Evolutionary conservation across 2,888 invertebrate species (phyloP).

Genomic region (Lycia hirtaria): DNA sequence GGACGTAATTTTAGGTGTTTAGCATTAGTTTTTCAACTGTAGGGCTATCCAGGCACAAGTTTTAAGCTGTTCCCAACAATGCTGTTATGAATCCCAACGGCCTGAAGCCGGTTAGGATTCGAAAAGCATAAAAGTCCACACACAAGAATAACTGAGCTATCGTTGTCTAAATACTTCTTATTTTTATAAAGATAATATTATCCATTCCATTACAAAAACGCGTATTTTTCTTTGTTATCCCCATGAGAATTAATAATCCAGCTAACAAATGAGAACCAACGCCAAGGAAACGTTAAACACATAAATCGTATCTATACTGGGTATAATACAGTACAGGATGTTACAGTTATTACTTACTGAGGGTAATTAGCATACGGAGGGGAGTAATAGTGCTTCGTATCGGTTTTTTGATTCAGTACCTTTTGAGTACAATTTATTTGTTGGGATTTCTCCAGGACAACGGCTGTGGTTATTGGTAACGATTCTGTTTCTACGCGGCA

Average conservation of each 20-base stretch:
- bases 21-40: too few relatives aligned
- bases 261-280: conserved; percentile 15
- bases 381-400: conserved; percentile 24
- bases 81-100: too few relatives aligned
- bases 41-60: too few relatives aligned
- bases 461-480: neutral
- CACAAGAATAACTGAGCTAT: too few relatives aligned
- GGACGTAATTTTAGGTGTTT: too few relatives aligned
- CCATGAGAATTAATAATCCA: conserved; percentile 7
- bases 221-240: neutral
- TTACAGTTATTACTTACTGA: conserved; percentile 38
- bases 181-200: neutral
- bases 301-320: conserved; percentile 33
- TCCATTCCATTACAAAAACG: neutral
- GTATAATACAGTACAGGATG: conserved; percentile 35
- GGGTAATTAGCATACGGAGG: conserved; percentile 37
- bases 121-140: too few relatives aligned
- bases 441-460: neutral
- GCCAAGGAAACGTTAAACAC: conserved; percentile 27
- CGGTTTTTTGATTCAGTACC: conserved; percentile 23
- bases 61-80: too few relatives aligned
- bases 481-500: too few relatives aligned
- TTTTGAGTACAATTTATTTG: neutral
- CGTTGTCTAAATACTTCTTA: too few relatives aligned
- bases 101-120: too few relatives aligned